Percentiles rank a stretch among this genome's conserved stretches.
phyloP scores from a whole-genome alignment of 2,113 vertebrate genomes.

The Speoplatyrhinus poulsoni region DNA sequence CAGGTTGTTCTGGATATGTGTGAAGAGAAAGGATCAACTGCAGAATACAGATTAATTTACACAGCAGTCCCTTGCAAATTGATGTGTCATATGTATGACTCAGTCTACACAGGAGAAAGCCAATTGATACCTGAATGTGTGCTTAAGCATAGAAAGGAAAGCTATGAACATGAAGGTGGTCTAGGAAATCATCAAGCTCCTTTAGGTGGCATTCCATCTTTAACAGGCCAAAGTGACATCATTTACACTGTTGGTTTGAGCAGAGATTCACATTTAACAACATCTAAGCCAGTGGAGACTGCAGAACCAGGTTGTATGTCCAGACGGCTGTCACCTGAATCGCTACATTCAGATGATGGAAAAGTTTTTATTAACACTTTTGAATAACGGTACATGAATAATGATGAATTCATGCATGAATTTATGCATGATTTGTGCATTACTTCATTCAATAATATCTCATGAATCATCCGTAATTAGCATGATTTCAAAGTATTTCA shows the following conservation, averaged over 20 bases:
- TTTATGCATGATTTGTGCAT: too few species aligned
- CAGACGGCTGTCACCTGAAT: slow-evolving; percentile 1
- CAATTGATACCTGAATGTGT: neutral
- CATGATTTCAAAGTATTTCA: too few species aligned
- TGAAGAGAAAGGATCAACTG: neutral
- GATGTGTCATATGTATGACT: slow-evolving; percentile 15
- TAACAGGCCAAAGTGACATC: neutral
- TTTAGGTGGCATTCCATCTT: neutral
- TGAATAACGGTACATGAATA: too few species aligned
- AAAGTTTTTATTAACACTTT: neutral
- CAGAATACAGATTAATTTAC: slow-evolving; percentile 14
- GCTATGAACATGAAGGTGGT: neutral
- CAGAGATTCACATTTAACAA: neutral
- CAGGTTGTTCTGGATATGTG: neutral
- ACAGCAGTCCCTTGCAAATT: slow-evolving; percentile 17
- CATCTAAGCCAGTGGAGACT: neutral
- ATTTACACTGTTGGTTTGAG: neutral
- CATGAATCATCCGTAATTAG: too few species aligned
- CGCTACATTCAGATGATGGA: slow-evolving; percentile 1
- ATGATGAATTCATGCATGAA: too few species aligned
- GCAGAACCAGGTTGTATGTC: neutral
- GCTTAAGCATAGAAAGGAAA: neutral
- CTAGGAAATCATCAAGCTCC: neutral
- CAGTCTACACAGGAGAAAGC: slow-evolving; percentile 3
- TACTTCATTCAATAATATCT: too few species aligned